Base-by-base conservation (phyloP, 35 echinoderm and acorn worm genomes). In the Ophioderma brevispina region DNA sequence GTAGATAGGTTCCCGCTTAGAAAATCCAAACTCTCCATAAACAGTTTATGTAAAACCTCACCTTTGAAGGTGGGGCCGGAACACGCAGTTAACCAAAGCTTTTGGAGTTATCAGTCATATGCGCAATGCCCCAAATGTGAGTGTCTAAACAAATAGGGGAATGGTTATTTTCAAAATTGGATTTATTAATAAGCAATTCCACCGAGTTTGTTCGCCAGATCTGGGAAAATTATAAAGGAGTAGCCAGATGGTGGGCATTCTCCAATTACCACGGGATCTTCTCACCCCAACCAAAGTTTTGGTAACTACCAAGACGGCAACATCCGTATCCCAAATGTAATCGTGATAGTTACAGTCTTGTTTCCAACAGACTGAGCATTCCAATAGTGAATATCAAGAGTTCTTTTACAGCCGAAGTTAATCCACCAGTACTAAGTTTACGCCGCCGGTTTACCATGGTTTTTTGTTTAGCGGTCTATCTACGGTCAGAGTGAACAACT, bases 221-320 rank as follows among this genome's bases (percentile, higher is more conserved):
- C 85, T 49, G 14, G 91, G 85, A 52, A 80, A 28, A 38, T 83
- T 81, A 35, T 32, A 70, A 87, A 87, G 8, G 82, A 31, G 36
- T 93, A 93, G 38, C 91, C 84, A 31, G 84, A 78, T 76, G 91
- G 91, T 21, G 79, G 70, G 17, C 81, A 33, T 35, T 93, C 85
- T 49, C 79, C 38, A 25, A 93, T 87, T n/a, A 93, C 81, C 1
- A 81, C 84, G 10, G 49, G 28, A 37, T 88, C 85, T 35, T 87
- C 91, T 13, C 52, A 28, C 35, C 25, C 31, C 3, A 88, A 75
- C 91, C 91, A n/a, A 93, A 23, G 91, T 70, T 32, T 93, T 85
- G 10, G 91, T 93, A 2, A 93, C 32, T 0, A 77, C 52, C 87
- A 30, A 30, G 81, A 40, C 31, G 87, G 85, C 59, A n/a, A 88